Percentiles rank a stretch among this genome's conserved stretches.
phyloP scores from a whole-genome alignment of 2,113 vertebrate genomes.

The Limanda limanda region DNA sequence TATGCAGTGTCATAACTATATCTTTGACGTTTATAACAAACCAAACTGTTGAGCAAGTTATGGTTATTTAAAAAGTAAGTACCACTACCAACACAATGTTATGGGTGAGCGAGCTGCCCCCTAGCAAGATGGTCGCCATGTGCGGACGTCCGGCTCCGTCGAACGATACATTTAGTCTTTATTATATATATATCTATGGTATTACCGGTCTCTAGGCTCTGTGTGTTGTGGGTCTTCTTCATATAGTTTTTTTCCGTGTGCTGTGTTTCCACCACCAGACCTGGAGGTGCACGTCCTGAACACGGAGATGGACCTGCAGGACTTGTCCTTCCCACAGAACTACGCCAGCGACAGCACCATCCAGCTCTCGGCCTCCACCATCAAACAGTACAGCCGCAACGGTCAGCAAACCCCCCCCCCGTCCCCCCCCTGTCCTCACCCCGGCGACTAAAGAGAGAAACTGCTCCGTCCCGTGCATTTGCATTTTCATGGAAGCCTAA shows the following conservation, averaged over 20 bases:
- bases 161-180: no score
- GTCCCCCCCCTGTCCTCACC: background rate
- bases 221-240: background rate
- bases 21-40: no score
- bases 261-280: slow-evolving; percentile 75
- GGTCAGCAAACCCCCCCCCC: slow-evolving; percentile 81
- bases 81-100: no score
- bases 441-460: background rate
- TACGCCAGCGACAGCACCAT: slow-evolving; percentile 90
- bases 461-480: slow-evolving; percentile 39
- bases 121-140: no score
- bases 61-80: no score
- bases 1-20: no score
- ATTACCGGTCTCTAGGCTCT: background rate
- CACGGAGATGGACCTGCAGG: slow-evolving; percentile 90
- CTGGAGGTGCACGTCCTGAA: slow-evolving; percentile 92
- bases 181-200: no score
- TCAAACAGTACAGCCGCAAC: slow-evolving; percentile 96
- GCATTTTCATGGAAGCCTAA: slow-evolving; percentile 68
- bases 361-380: slow-evolving; percentile 91
- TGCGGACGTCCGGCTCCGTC: no score
- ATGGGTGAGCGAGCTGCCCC: no score
- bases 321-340: slow-evolving; percentile 91
- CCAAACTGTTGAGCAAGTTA: no score
- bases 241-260: background rate